A percentile compares a stretch with the other conserved stretches of the same genome.
Conservation (phyloP, 2,888 invertebrate species). For the Hirtodrosophila cameraria region DNA sequence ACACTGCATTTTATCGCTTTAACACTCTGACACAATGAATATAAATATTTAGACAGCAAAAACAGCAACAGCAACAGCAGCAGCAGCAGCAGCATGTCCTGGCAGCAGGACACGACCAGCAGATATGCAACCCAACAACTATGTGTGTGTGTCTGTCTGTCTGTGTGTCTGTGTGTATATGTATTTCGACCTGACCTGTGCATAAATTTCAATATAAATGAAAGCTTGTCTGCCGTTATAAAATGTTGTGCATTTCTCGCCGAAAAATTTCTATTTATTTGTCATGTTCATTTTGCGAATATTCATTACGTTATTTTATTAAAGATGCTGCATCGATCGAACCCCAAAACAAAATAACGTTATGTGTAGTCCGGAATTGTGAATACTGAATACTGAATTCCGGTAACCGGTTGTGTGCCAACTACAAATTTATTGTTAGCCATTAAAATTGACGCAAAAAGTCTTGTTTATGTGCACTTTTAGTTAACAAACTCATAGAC, state of each 20-base stretch:
- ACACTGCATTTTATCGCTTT: constrained; percentile 80
- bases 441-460: constrained; percentile 72
- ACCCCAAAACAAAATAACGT: not conserved
- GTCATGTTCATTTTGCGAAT: constrained; percentile 28
- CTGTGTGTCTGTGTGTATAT: constrained; percentile 20
- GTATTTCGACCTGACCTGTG: constrained; percentile 63
- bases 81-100: constrained; percentile 37
- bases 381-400: constrained; percentile 4
- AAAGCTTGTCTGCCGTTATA: constrained; percentile 56
- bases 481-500: constrained; percentile 78
- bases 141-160: constrained; percentile 2
- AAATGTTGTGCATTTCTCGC: constrained; percentile 40
- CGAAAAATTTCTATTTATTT: constrained; percentile 50
- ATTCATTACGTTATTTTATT: constrained; percentile 32
- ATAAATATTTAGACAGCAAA: constrained; percentile 80
- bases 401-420: constrained; percentile 23
- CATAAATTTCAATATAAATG: constrained; percentile 77
- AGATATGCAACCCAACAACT: constrained; percentile 48
- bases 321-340: constrained; percentile 43
- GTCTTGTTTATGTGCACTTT: constrained; percentile 77
- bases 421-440: constrained; percentile 65
- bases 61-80: constrained; percentile 62
- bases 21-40: constrained; percentile 80
- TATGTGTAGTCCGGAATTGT: too few species aligned
- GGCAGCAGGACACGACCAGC: constrained; percentile 63